Conservation (phyloP, 2,113 vertebrate genomes). For the Xenopus borealis region DNA sequence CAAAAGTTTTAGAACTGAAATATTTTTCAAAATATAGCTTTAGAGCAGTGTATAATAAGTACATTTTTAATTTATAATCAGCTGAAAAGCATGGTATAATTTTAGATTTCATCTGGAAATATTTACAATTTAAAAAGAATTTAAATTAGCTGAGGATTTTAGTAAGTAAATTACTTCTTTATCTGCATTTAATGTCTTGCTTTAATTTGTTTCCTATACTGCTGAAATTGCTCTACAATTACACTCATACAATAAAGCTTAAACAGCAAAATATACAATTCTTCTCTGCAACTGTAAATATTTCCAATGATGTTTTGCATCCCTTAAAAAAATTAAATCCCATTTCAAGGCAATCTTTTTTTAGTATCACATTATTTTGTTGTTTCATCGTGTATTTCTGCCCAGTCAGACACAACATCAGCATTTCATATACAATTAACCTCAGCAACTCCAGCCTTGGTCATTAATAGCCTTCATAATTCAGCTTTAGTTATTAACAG, state of each 20-base stretch:
- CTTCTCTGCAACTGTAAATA: slow-evolving; percentile 19
- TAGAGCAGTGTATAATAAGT: too few species aligned
- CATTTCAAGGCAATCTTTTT: slow-evolving; percentile 46
- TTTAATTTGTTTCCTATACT: slow-evolving; percentile 30
- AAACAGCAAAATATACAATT: slow-evolving; percentile 20
- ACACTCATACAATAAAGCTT: slow-evolving; percentile 1
- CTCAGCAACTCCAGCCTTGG: neutral
- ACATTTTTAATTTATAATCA: too few species aligned
- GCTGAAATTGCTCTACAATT: slow-evolving; percentile 10
- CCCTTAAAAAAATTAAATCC: slow-evolving; percentile 28
- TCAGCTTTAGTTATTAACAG: too few species aligned
- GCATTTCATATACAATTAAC: slow-evolving; percentile 17
- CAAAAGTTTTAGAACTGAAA: too few species aligned
- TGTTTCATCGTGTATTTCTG: slow-evolving; percentile 30
- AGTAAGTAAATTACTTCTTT: slow-evolving; percentile 20
- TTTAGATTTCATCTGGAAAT: too few species aligned
- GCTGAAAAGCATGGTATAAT: too few species aligned
- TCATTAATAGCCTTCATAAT: too few species aligned
- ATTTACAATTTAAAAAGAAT: too few species aligned
- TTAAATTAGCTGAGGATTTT: too few species aligned
- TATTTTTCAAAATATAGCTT: too few species aligned
- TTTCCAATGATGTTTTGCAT: slow-evolving; percentile 43
- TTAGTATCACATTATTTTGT: slow-evolving; percentile 16
- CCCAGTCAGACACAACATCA: slow-evolving; percentile 36
- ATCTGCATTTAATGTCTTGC: slow-evolving; percentile 8